These are phyloP conservation scores for Tuberolachnus salignus DNA, from an alignment of 2,888 invertebrate species.

Conservation along the genomic window DNA sequence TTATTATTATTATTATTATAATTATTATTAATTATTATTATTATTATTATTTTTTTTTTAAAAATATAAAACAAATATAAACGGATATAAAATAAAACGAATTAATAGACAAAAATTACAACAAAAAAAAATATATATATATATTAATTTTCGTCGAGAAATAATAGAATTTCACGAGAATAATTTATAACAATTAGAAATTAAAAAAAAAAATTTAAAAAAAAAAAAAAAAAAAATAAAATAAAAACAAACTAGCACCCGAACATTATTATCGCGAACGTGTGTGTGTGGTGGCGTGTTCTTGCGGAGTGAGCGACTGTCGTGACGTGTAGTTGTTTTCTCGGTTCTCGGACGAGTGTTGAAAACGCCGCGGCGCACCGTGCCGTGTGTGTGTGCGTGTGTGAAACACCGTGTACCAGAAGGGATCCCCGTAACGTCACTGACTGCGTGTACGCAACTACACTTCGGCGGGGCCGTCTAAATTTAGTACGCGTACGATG, in stretches of 20 bases:
- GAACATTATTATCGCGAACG: slow-evolving; percentile 27
- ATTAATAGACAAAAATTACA: background rate
- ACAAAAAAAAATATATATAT: background rate
- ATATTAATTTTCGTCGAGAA: background rate
- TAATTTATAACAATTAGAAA: background rate
- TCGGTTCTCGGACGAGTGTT: slow-evolving; percentile 14
- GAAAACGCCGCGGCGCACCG: background rate
- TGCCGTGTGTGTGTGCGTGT: background rate
- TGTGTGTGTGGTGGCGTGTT: background rate
- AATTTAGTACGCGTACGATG: slow-evolving; percentile 54
- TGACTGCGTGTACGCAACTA: slow-evolving; percentile 38
- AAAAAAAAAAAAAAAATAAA: slow-evolving; percentile 14
- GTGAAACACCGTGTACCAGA: background rate
- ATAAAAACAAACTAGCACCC: slow-evolving; percentile 58
- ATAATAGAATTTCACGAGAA: background rate
- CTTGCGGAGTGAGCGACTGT: too few relatives aligned
- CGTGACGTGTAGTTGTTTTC: too few relatives aligned
- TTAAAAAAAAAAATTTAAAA: background rate
- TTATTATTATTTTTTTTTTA: too few relatives aligned
- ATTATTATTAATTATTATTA: too few relatives aligned
- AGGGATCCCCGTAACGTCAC: slow-evolving; percentile 53
- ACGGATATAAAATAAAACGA: background rate
- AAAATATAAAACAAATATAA: background rate
- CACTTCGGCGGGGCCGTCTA: slow-evolving; percentile 54
- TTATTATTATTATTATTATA: background rate